Evolutionary conservation across 2,113 vertebrate genomes (phyloP).

Genomic region (Bombycilla garrulus): DNA sequence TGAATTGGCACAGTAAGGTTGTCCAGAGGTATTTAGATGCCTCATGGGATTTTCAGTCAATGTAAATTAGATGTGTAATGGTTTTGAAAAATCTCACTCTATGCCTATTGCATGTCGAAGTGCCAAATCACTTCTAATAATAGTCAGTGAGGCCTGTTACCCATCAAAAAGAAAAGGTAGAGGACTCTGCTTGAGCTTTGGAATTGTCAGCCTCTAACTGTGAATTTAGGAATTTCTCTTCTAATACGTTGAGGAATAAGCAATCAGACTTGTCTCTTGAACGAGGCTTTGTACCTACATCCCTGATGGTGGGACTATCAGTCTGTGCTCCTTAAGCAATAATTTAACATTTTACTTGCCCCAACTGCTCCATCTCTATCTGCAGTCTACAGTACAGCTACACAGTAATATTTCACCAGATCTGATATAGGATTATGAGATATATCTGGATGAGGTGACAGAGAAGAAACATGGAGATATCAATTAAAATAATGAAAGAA

Average conservation of each 20-base stretch:
- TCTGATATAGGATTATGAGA: neutral
- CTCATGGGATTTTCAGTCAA: slow-evolving; percentile 21
- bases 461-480: neutral
- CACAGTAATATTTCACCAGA: neutral
- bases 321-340: neutral
- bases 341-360: neutral
- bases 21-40: slow-evolving; percentile 16
- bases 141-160: neutral
- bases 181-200: neutral
- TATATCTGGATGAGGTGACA: neutral
- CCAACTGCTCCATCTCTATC: neutral
- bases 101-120: neutral
- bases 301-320: neutral
- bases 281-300: neutral
- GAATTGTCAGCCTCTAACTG: too few relatives aligned
- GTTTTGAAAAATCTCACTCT: slow-evolving; percentile 36
- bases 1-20: neutral
- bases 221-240: neutral
- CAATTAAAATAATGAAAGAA: neutral
- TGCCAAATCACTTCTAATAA: neutral
- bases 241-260: neutral
- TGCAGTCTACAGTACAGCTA: neutral
- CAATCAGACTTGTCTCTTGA: neutral
- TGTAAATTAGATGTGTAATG: slow-evolving; percentile 29
- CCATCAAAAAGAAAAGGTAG: neutral